These are phyloP conservation scores for Emydocephalus ijimae DNA, from an alignment of 2,113 vertebrate genomes.

Conservation along the genomic window DNA sequence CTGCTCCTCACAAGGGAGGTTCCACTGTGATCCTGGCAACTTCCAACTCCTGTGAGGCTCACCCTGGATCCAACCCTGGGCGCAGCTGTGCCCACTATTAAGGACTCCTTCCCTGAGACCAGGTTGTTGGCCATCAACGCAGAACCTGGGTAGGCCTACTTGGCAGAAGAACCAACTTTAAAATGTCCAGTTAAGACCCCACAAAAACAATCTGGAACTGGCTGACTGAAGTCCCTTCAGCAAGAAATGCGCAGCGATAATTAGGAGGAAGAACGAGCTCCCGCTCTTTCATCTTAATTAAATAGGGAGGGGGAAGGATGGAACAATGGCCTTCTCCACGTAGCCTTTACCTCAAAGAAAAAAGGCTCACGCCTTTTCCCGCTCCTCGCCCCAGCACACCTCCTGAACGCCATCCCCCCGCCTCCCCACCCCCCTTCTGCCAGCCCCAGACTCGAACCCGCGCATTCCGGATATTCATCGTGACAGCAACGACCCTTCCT, in stretches of 20 bases:
- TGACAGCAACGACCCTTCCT: neutral
- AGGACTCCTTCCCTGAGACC: neutral
- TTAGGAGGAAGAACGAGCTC: neutral
- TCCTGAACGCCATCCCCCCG: neutral
- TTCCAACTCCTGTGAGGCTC: too few species aligned
- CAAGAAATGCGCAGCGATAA: neutral
- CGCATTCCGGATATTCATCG: conserved; percentile 31
- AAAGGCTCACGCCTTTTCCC: neutral
- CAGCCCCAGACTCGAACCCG: conserved; percentile 18
- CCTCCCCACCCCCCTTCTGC: neutral
- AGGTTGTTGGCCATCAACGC: neutral
- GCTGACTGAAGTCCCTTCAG: neutral
- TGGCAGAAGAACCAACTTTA: neutral
- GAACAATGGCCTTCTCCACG: neutral
- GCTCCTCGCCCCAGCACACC: neutral
- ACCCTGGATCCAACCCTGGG: neutral
- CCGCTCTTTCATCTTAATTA: neutral
- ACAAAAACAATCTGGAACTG: neutral
- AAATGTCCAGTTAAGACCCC: neutral
- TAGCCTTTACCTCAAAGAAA: neutral
- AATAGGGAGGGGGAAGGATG: neutral
- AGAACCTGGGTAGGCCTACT: neutral
- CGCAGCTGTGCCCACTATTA: too few species aligned
- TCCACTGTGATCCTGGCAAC: neutral
- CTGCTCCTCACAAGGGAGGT: neutral